Percentiles rank a stretch among this genome's conserved stretches.
Evolutionary conservation across 2,113 vertebrate species (phyloP).

Genomic region (Nerophis ophidion): DNA sequence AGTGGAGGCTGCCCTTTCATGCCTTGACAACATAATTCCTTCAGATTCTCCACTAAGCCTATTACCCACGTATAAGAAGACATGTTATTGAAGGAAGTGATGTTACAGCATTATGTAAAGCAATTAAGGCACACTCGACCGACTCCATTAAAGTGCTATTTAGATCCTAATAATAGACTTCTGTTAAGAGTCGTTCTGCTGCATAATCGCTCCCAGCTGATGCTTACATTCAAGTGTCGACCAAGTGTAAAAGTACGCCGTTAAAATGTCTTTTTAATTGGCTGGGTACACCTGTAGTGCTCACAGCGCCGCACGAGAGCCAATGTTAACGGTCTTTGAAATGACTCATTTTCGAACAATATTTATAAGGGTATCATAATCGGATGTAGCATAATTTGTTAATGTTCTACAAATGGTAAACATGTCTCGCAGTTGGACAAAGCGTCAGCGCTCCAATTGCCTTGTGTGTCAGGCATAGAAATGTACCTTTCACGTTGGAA

Average conservation of each 20-base stretch:
- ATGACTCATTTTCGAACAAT: too few species aligned
- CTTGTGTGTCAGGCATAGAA: too few species aligned
- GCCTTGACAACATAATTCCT: not conserved
- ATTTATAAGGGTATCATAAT: too few species aligned
- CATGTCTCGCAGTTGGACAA: too few species aligned
- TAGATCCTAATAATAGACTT: slow-evolving; percentile 9
- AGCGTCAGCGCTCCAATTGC: too few species aligned
- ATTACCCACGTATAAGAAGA: not conserved
- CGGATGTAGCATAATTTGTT: too few species aligned
- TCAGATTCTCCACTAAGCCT: not conserved
- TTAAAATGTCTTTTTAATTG: slow-evolving; percentile 9
- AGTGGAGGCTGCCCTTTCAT: not conserved
- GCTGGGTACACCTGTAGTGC: not conserved
- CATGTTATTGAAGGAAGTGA: not conserved
- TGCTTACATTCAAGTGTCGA: not conserved
- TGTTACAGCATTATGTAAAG: not conserved
- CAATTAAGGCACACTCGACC: not conserved
- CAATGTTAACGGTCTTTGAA: too few species aligned
- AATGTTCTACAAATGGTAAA: too few species aligned
- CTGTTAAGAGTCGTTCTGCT: not conserved
- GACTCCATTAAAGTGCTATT: slow-evolving; percentile 5
- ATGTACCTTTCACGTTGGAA: too few species aligned
- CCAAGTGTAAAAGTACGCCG: slow-evolving; percentile 2
- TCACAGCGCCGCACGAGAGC: too few species aligned
- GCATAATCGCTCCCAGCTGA: not conserved